Evolutionary conservation across 1,140 invertebrate species (phyloP).

Genomic region (Drosophila ficusphila): DNA sequence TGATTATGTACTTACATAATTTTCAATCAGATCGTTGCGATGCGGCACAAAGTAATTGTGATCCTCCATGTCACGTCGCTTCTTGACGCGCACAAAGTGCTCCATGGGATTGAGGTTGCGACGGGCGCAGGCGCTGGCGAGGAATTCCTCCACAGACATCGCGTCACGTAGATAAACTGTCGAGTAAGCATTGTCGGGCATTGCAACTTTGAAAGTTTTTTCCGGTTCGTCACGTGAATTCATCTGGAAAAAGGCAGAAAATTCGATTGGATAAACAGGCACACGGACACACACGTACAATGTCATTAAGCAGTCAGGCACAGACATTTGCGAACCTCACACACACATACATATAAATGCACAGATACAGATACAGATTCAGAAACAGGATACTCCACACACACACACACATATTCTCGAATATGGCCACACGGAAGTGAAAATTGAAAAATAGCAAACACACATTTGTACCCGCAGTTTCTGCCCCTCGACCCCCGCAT

Average conservation of each 20-base stretch:
- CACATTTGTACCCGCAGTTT: slow-evolving; percentile 62
- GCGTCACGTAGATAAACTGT: slow-evolving; percentile 93
- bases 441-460: slow-evolving; percentile 82
- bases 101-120: slow-evolving; percentile 96
- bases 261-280: slow-evolving; percentile 82
- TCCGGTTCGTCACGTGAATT: slow-evolving; percentile 92
- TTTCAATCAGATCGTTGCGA: slow-evolving; percentile 96
- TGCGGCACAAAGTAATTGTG: slow-evolving; percentile 98
- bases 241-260: slow-evolving; percentile 86
- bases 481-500: slow-evolving; percentile 27
- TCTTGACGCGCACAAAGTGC: slow-evolving; percentile 97
- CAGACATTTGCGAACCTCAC: slow-evolving; percentile 33
- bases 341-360: slow-evolving; percentile 12
- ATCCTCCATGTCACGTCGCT: slow-evolving; percentile 96
- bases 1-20: slow-evolving; percentile 90
- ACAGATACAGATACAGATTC: neutral
- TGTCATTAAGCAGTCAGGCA: slow-evolving; percentile 71
- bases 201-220: slow-evolving; percentile 93
- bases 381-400: slow-evolving; percentile 8
- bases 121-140: slow-evolving; percentile 95
- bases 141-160: slow-evolving; percentile 97
- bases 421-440: slow-evolving; percentile 66
- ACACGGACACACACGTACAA: slow-evolving; percentile 53
- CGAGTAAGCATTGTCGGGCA: slow-evolving; percentile 92
- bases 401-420: slow-evolving; percentile 5